Percentiles rank a stretch among this genome's conserved stretches.
Evolutionary conservation across 2,113 vertebrate species (phyloP).

Genomic region (Chaenocephalus aceratus): DNA sequence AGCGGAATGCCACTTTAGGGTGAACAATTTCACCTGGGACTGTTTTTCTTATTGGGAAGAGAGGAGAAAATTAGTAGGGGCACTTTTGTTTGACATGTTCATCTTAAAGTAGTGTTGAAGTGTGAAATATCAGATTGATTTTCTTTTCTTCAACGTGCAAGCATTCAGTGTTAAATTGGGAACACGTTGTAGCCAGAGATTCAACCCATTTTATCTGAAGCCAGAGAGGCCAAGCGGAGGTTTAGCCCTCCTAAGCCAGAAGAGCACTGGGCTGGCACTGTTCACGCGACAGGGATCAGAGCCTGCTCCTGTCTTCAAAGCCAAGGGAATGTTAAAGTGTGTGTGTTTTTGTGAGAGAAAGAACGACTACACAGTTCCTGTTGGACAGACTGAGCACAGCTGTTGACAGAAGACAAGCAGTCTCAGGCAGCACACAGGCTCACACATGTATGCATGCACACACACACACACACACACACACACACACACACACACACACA

Average conservation of each 20-base stretch:
- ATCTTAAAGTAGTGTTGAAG: neutral
- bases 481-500: constrained; percentile 62
- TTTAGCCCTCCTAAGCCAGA: constrained; percentile 66
- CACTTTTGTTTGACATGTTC: neutral
- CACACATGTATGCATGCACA: constrained; percentile 59
- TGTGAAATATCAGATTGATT: neutral
- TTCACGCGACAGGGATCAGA: constrained; percentile 70
- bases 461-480: constrained; percentile 50
- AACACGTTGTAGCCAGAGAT: neutral
- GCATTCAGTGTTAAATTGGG: neutral
- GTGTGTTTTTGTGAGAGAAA: constrained; percentile 32
- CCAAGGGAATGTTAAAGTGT: constrained; percentile 54
- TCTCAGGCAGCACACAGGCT: constrained; percentile 51
- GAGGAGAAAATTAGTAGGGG: neutral
- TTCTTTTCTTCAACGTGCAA: neutral
- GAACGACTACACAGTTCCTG: constrained; percentile 54
- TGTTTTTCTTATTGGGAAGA: neutral
- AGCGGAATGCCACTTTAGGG: neutral
- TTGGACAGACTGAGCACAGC: constrained; percentile 74
- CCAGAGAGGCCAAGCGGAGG: constrained; percentile 57
- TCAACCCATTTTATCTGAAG: constrained; percentile 61
- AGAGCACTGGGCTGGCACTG: constrained; percentile 65
- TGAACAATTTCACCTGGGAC: no score
- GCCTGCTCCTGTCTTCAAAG: constrained; percentile 74
- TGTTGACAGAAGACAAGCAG: constrained; percentile 74